Percentiles rank a stretch among this genome's conserved stretches.
These are phyloP conservation scores for Pseudomyrmex pallidus DNA, from an alignment of 1,140 invertebrate species.

Conservation along the genomic window DNA sequence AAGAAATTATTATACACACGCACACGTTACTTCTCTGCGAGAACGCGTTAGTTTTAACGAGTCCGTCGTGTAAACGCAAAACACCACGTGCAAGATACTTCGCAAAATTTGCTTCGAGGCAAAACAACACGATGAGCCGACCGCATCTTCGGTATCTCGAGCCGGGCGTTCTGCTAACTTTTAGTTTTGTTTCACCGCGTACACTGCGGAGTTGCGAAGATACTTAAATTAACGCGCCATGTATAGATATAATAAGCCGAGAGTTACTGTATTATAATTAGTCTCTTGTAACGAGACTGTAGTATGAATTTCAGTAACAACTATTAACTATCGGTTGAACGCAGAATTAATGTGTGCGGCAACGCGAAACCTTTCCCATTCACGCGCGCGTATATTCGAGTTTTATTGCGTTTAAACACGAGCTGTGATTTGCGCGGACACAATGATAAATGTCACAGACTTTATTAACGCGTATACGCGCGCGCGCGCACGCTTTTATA, in stretches of 20 bases:
- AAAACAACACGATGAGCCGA: background rate
- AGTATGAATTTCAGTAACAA: slow-evolving; percentile 19
- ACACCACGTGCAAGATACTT: slow-evolving; percentile 27
- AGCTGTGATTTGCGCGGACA: slow-evolving; percentile 2
- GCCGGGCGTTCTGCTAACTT: slow-evolving; percentile 23
- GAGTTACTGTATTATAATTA: slow-evolving; percentile 39
- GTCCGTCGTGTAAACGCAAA: slow-evolving; percentile 36
- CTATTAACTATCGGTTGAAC: slow-evolving; percentile 27
- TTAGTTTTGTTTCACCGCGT: slow-evolving; percentile 25
- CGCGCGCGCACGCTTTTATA: background rate
- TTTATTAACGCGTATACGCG: slow-evolving; percentile 16
- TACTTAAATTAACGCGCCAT: slow-evolving; percentile 30
- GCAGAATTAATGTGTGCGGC: background rate
- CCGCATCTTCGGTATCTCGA: slow-evolving; percentile 33
- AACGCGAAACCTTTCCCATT: background rate
- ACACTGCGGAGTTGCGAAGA: background rate
- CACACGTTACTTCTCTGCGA: background rate
- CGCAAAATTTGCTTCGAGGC: slow-evolving; percentile 33
- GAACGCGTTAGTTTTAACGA: slow-evolving; percentile 50
- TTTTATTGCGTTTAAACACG: slow-evolving; percentile 28
- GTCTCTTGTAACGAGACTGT: background rate
- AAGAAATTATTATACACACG: too few relatives aligned
- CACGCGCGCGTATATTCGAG: background rate
- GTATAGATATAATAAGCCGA: background rate
- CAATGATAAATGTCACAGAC: slow-evolving; percentile 10